Evolutionary conservation across 2,797 vertebrate species (phyloP), one percentile per base, ranked within the genome.

Genomic region (Petrocephalus schoutedeni): DNA sequence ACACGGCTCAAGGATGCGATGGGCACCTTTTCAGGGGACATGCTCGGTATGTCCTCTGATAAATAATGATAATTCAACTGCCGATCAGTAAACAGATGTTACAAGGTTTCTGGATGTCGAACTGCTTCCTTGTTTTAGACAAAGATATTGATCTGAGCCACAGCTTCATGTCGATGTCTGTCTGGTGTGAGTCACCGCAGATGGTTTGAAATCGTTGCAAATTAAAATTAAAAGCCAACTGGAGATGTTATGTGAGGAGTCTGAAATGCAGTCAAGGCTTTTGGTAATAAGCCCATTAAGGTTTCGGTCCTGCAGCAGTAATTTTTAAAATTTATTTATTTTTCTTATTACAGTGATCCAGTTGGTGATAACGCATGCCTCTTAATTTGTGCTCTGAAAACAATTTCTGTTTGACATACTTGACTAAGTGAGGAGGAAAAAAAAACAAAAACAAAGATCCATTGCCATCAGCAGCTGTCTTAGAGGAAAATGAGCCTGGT

Each of bases 31-130:
- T 77, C 80, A 67, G 56, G 56, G 58, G 19, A 23, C n/a, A 23
- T 64, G 80, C 82, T 28, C 28, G 28, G 28, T 28, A 28, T 28
- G 28, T 28, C 28, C 28, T 28, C 28, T 28, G 28, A 28, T 28
- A 28, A 28, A 28, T 28, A 28, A 28, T 28, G 28, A 28, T 87
- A 61, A 83, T 87, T 87, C 74, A 87, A 14, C 12, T 16, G 56
- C 41, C 32, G 19, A 83, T 61, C 77, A 10, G 56, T 83, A 83
- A 58, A 87, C 87, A 87, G 74, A 59, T 87, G 87, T 58, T 80
- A 80, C n/a, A 54, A 54, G 82, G 82, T n/a, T 28, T 54, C 82
- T 85, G 59, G 28, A 59, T 86, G 51, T 58, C 14, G 2, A 86
- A 28, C 32, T 36, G 32, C 54, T 59, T 21, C 36, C 54, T 86